Percentiles rank a stretch among this genome's conserved stretches.
phyloP scores from a whole-genome alignment of 2,888 invertebrate species.

The Apodemia zela region DNA sequence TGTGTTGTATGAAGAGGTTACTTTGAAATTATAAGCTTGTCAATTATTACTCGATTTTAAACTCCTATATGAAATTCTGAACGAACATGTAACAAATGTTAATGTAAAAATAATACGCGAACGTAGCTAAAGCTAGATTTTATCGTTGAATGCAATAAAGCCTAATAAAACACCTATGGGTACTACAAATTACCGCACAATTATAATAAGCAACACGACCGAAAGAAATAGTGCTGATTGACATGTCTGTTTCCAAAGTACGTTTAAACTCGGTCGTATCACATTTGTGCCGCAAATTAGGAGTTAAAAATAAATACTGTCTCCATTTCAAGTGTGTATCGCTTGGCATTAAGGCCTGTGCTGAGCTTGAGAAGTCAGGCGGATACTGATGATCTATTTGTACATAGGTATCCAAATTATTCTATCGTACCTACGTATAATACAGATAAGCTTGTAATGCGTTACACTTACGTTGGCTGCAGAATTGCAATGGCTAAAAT shows the following conservation, averaged over 20 bases:
- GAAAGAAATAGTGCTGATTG: background rate
- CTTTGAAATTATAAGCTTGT: no score
- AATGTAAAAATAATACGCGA: no score
- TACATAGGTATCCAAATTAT: background rate
- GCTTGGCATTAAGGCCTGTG: background rate
- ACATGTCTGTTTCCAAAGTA: background rate
- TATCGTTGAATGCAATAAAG: slow-evolving; percentile 12
- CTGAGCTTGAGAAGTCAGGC: no score
- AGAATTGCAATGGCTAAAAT: no score
- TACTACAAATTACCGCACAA: slow-evolving; percentile 64
- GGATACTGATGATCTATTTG: background rate
- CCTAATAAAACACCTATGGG: slow-evolving; percentile 28
- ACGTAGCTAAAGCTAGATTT: no score
- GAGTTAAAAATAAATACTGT: background rate
- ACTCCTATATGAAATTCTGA: no score
- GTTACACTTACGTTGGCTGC: no score
- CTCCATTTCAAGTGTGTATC: background rate
- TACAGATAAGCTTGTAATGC: no score
- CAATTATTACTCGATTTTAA: no score
- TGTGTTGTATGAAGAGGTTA: no score
- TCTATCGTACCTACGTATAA: no score
- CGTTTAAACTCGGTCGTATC: background rate
- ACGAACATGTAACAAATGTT: no score
- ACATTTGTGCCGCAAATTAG: slow-evolving; percentile 5
- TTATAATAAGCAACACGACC: slow-evolving; percentile 39